phyloP scores from a whole-genome alignment of 37 sponge, comb jelly and placozoan genomes.

The Aphrocallistes beatrix region DNA sequence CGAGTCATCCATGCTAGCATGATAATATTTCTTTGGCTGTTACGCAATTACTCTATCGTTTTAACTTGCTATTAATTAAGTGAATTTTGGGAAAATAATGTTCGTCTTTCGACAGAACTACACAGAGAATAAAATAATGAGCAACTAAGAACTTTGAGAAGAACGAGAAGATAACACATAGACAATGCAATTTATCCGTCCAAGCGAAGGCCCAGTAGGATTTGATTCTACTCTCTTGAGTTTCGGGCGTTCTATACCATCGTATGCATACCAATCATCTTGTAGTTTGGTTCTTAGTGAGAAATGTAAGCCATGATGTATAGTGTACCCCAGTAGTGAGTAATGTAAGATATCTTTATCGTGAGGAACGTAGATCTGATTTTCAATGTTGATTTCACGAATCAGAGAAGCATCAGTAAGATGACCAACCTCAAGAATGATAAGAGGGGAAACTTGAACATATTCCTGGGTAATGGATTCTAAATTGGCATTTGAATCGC shows the following conservation, averaged over 20 bases:
- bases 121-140: too few relatives aligned
- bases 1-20: too few relatives aligned
- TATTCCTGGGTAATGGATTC: background rate
- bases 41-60: too few relatives aligned
- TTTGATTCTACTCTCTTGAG: background rate
- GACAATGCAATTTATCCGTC: background rate
- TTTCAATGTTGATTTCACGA: background rate
- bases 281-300: background rate
- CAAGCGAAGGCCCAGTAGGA: too few relatives aligned
- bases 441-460: background rate
- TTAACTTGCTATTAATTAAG: too few relatives aligned
- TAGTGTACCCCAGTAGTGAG: background rate
- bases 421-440: background rate
- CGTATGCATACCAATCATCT: background rate
- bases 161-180: too few relatives aligned
- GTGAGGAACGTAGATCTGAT: background rate
- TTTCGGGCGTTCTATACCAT: conserved; percentile 1
- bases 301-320: background rate
- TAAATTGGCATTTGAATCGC: background rate
- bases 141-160: too few relatives aligned
- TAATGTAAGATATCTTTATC: background rate
- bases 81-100: too few relatives aligned
- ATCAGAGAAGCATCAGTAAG: background rate
- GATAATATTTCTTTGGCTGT: too few relatives aligned
- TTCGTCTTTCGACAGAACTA: too few relatives aligned